phyloP scores from a whole-genome alignment of 2,888 invertebrate species.

The Sicus ferrugineus region DNA sequence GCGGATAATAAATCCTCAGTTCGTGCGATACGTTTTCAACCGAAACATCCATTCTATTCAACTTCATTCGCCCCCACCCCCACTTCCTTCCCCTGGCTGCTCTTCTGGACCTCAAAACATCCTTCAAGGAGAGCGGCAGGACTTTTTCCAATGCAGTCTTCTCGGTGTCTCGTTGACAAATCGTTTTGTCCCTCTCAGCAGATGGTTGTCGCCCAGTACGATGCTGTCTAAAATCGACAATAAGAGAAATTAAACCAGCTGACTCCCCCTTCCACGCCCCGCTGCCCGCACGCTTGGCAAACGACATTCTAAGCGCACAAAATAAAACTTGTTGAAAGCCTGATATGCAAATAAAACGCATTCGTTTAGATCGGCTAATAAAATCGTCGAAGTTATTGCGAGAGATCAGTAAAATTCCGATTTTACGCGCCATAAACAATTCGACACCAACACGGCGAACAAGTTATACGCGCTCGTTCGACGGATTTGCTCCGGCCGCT shows the following conservation, averaged over 20 bases:
- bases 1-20: conserved; percentile 20
- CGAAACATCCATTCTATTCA: conserved; percentile 1
- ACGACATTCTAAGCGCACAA: background rate
- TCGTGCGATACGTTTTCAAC: conserved; percentile 18
- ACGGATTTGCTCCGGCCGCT: background rate
- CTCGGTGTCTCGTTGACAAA: conserved; percentile 2
- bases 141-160: conserved; percentile 15
- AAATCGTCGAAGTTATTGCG: conserved; percentile 19
- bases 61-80: background rate
- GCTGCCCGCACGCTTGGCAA: background rate
- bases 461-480: background rate
- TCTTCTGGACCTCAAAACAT: background rate
- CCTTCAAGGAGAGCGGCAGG: background rate
- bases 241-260: background rate
- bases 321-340: conserved; percentile 15
- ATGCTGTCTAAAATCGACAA: too few relatives aligned
- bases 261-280: background rate
- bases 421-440: conserved; percentile 58
- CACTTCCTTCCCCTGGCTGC: background rate
- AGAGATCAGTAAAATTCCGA: conserved; percentile 36
- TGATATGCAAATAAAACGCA: conserved; percentile 17
- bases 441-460: conserved; percentile 53
- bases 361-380: conserved; percentile 16
- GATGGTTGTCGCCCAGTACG: too few relatives aligned
- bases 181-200: background rate